Base-by-base conservation (phyloP, 2,113 vertebrate genomes). In the Paramisgurnus dabryanus region DNA sequence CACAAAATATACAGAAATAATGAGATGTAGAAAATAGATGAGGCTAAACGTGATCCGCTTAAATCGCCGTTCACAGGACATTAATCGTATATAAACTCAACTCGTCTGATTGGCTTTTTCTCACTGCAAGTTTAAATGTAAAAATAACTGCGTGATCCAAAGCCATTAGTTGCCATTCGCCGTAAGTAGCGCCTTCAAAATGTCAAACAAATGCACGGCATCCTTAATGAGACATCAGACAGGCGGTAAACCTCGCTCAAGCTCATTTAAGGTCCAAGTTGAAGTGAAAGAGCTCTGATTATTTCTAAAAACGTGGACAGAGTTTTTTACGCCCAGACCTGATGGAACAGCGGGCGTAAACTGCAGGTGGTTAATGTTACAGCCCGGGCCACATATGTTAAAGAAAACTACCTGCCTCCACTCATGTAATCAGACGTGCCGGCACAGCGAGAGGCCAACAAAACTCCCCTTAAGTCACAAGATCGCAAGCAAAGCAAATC, bases 1-100 rank as follows among this genome's bases (percentile, higher is more conserved):
- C 34, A 43, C 47, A 22, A 45, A 69, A 69, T 6, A 40, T 45
- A 49, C 47, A 66, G 86, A 89, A 90, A 93, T 92, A 91, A 91
- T 89, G 90, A 92, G 88, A 89, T 91, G 89, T 86, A 89, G 85
- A 90, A 92, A 92, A 89, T 87, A 91, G 91, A 93, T 91, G 90
- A 91, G 87, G 79, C 87, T 78, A 82, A 82, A 88, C 90, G 87
- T 89, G 87, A 90, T 88, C 87, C 83, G 87, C 83, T 85, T 92
- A 90, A 91, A 91, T 90, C 91, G 87, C 91, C 90, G 85, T 86
- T 82, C 82, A 84, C 82, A 85, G 83, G 86, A 87, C 89, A 92
- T 92, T 90, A 90, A 92, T 93, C 91, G 91, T 78, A 68, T 83
- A 81, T 79, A 87, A 85, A 89, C 86, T 85, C 88, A 88, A 77